phyloP scores from a whole-genome alignment of 2,888 invertebrate genomes.

The Conomelus anceps region DNA sequence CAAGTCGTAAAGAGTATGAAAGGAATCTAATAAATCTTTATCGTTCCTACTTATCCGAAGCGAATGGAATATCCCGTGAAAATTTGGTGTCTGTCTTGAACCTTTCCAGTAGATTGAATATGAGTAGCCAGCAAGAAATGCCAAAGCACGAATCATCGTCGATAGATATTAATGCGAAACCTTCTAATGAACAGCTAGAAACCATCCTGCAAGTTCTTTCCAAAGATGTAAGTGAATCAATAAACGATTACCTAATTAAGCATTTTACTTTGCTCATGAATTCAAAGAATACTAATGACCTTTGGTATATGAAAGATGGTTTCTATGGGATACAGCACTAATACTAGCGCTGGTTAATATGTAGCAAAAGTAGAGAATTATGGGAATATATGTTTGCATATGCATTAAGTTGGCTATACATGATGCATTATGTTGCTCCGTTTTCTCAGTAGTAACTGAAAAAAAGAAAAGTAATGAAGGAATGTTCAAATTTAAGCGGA shows the following conservation, averaged over 20 bases:
- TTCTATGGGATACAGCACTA: no score
- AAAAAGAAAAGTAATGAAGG: no score
- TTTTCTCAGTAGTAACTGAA: no score
- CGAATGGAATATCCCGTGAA: not conserved
- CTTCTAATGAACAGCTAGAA: slow-evolving; percentile 32
- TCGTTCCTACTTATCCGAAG: not conserved
- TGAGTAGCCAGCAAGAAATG: not conserved
- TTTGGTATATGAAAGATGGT: no score
- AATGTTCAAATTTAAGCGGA: no score
- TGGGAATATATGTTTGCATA: no score
- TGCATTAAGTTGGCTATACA: no score
- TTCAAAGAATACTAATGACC: not conserved
- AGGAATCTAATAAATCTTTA: not conserved
- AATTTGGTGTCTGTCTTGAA: not conserved
- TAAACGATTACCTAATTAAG: not conserved
- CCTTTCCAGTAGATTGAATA: not conserved
- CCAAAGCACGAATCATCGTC: not conserved
- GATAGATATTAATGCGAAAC: slow-evolving; percentile 29
- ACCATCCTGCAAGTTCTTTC: slow-evolving; percentile 39
- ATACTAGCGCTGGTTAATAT: no score
- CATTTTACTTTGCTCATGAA: not conserved
- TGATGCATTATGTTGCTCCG: no score
- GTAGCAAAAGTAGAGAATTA: no score
- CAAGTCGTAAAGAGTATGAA: no score
- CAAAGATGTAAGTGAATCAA: slow-evolving; percentile 37